Percentiles rank a stretch among this genome's conserved stretches.
Evolutionary conservation across 1,140 invertebrate species (phyloP).

Genomic region (Leptoteleia sp.): DNA sequence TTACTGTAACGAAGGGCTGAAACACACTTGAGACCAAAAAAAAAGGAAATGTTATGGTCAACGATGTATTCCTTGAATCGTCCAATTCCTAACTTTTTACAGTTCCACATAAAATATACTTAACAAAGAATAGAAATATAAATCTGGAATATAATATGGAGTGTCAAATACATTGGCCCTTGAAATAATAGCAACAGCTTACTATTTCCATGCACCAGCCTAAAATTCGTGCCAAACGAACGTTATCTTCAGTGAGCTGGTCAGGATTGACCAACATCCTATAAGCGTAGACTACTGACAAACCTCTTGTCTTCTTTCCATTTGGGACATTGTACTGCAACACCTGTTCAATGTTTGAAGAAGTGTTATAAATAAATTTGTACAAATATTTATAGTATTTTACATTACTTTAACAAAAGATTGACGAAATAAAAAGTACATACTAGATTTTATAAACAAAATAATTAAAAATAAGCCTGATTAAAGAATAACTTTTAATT

Average conservation of each 20-base stretch:
- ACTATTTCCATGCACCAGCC: conserved; percentile 98
- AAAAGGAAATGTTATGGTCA: conserved; percentile 5
- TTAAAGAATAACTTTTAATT: no score
- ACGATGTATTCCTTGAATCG: conserved; percentile 32
- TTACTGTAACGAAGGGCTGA: no score
- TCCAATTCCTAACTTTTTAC: conserved; percentile 24
- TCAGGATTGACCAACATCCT: conserved; percentile 85
- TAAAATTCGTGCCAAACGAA: conserved; percentile 90
- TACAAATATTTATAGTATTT: no score
- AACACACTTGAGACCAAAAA: no score
- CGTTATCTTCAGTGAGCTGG: conserved; percentile 87
- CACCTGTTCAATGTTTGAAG: conserved; percentile 79
- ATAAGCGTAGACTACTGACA: conserved; percentile 90
- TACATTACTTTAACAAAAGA: no score
- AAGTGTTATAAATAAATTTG: no score
- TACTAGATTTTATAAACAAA: no score
- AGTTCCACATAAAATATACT: conserved; percentile 14
- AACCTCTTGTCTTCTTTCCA: conserved; percentile 90
- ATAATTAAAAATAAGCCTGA: no score
- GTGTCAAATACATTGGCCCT: conserved; percentile 1
- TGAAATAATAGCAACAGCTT: conserved; percentile 72
- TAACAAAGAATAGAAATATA: conserved; percentile 24
- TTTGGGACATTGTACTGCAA: conserved; percentile 91
- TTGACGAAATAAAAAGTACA: no score
- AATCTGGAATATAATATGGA: no score